Evolutionary conservation across 1,140 invertebrate species (phyloP), one percentile per base, ranked within the genome.

Genomic region (Diploscapter pachys): DNA sequence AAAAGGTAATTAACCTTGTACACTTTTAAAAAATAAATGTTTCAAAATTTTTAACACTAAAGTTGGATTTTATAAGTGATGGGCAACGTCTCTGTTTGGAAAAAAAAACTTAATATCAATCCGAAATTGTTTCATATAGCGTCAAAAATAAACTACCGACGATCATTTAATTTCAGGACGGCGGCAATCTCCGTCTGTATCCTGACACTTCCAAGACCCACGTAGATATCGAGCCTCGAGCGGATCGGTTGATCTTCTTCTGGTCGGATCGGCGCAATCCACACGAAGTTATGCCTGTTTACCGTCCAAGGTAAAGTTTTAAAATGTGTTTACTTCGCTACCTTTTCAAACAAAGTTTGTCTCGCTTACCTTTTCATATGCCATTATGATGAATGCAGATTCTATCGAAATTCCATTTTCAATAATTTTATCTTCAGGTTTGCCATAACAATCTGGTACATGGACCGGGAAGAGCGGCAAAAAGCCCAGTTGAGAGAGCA

Each of bases 251-350:
- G 82, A 87, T 97, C 72, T 96, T 97, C 86, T 98, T 98, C 87
- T 98, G 95, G 95, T 98, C 95, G 3, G 95, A 98, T 85, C 88
- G 92, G 78, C 88, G 95, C 79, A 97, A 97, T 89, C 95, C 95
- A 1, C 95, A 98, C 86, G 95, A 98, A 88, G 95, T 98, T 0
- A 92, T 94, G 86, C 94, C 94, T 3, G 91, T 95, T 2, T 92
- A 89, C 84, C 89, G 90, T 81, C 93, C 92, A 31, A 87, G 89
- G 89, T 90, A 61, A 56, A 66, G 80, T 1, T 71, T 72, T 13
- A 72, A 31, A 55, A n/a, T 75, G 5, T n/a, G 51, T 73, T 49
- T n/a, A 59, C 31, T 31, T 31, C 31, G 31, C 31, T 31, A 31
- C 31, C 31, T 31, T 31, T 31, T 31, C 1, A 31, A 31, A 31